A percentile compares a stretch with the other conserved stretches of the same genome.
Conservation (phyloP, 2,888 invertebrate species). For the Lasiommata megera region DNA sequence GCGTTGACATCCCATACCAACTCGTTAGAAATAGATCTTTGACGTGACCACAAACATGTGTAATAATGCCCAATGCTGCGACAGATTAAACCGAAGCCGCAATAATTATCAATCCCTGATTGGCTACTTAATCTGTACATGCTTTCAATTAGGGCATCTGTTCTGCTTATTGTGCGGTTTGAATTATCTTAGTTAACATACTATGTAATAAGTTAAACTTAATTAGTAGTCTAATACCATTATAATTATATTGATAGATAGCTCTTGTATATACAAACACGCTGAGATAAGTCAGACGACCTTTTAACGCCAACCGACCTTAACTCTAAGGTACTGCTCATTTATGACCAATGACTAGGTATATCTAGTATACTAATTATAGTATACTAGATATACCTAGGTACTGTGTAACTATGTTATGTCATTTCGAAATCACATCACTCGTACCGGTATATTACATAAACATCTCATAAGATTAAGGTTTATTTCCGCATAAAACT, state of each 20-base stretch:
- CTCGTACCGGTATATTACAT: slow-evolving; percentile 15
- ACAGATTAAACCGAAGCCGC: slow-evolving; percentile 6
- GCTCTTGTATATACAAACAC: neutral
- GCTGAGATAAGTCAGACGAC: too few species aligned
- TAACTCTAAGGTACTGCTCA: too few species aligned
- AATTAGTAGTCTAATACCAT: neutral
- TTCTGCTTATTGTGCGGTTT: slow-evolving; percentile 27
- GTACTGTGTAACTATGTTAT: neutral
- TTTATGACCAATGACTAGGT: too few species aligned
- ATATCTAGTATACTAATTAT: too few species aligned
- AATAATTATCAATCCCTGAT: slow-evolving; percentile 21
- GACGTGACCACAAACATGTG: slow-evolving; percentile 17
- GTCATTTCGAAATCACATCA: slow-evolving; percentile 2
- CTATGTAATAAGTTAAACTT: neutral
- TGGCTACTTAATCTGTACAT: slow-evolving; percentile 23
- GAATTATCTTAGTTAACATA: slow-evolving; percentile 22
- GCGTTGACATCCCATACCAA: slow-evolving; percentile 31
- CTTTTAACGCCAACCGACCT: too few species aligned
- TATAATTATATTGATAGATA: neutral
- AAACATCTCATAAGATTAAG: slow-evolving; percentile 38
- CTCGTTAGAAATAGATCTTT: slow-evolving; percentile 24
- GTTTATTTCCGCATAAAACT: slow-evolving; percentile 59
- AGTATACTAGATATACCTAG: too few species aligned
- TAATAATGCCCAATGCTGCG: neutral
- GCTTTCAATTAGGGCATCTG: slow-evolving; percentile 32